Conservation (phyloP, 2,888 invertebrate species). For the Linnaemya vulpina region DNA sequence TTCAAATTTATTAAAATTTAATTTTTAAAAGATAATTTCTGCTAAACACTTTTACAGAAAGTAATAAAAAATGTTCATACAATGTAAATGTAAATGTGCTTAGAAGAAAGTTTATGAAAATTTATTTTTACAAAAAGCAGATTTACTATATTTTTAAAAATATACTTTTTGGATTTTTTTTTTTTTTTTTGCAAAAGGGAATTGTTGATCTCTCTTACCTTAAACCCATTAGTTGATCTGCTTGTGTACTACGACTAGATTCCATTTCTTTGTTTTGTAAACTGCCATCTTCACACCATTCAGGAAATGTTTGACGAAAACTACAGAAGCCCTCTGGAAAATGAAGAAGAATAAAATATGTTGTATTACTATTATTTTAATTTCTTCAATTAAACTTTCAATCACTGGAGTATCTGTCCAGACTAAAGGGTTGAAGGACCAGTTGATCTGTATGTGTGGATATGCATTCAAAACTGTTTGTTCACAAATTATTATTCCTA, state of each 20-base stretch:
- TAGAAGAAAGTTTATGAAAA: no score
- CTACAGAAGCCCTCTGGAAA: constrained; percentile 92
- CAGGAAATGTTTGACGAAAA: constrained; percentile 93
- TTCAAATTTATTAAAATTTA: no score
- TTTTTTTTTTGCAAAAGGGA: neutral
- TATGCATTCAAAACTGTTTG: no score
- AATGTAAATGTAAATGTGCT: neutral
- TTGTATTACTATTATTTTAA: neutral
- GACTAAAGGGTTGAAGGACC: no score
- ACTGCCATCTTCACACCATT: constrained; percentile 93
- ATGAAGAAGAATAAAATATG: constrained; percentile 74
- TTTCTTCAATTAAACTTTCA: no score
- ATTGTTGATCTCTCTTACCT: constrained; percentile 76
- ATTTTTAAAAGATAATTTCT: no score
- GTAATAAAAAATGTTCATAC: neutral
- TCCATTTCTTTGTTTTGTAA: constrained; percentile 87
- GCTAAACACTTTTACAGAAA: neutral
- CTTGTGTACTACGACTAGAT: constrained; percentile 83
- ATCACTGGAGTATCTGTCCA: no score
- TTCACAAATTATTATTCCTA: no score
- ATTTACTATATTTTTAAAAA: no score
- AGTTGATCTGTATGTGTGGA: no score
- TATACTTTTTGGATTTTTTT: neutral
- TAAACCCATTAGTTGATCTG: constrained; percentile 86
- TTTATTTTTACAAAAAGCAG: neutral